These are phyloP conservation scores for Mycalesis mineus DNA, from an alignment of 2,888 invertebrate genomes.

Conservation along the genomic window DNA sequence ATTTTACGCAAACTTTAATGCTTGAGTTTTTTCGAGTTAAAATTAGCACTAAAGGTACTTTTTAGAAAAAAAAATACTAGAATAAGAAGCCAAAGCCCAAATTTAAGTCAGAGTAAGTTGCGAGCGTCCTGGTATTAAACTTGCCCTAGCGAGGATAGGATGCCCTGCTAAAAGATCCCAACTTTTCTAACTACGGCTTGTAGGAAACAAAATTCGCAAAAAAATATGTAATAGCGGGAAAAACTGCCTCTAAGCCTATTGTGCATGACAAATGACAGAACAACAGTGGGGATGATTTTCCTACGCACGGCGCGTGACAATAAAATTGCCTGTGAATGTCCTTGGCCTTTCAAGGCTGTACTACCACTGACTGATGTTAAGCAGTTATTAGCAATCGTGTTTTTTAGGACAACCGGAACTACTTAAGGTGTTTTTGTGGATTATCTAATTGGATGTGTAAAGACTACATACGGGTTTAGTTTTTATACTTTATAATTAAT, in stretches of 20 bases:
- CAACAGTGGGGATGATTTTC: slow-evolving; percentile 25
- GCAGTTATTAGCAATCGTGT: background rate
- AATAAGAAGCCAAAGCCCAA: too few relatives aligned
- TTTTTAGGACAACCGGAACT: background rate
- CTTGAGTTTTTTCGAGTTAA: too few relatives aligned
- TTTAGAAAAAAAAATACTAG: too few relatives aligned
- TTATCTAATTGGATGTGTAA: background rate
- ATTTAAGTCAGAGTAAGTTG: too few relatives aligned
- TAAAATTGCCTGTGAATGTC: slow-evolving; percentile 25
- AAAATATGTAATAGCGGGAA: slow-evolving; percentile 1
- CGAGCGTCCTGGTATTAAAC: too few relatives aligned
- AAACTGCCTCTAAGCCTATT: slow-evolving; percentile 12
- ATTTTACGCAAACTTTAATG: too few relatives aligned
- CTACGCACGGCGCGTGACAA: slow-evolving; percentile 26
- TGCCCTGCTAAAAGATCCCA: too few relatives aligned
- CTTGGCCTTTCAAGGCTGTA: slow-evolving; percentile 21
- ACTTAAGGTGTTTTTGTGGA: background rate
- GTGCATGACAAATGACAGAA: slow-evolving; percentile 18
- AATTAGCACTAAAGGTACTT: too few relatives aligned
- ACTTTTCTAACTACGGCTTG: background rate
- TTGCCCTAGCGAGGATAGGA: too few relatives aligned
- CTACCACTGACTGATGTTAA: slow-evolving; percentile 4
- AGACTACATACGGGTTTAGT: background rate
- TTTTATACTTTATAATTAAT: too few relatives aligned
- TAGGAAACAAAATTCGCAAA: background rate